A percentile compares a stretch with the other conserved stretches of the same genome.
These are phyloP conservation scores for Athrips mouffetella DNA, from an alignment of 2,888 invertebrate species.

Conservation along the genomic window DNA sequence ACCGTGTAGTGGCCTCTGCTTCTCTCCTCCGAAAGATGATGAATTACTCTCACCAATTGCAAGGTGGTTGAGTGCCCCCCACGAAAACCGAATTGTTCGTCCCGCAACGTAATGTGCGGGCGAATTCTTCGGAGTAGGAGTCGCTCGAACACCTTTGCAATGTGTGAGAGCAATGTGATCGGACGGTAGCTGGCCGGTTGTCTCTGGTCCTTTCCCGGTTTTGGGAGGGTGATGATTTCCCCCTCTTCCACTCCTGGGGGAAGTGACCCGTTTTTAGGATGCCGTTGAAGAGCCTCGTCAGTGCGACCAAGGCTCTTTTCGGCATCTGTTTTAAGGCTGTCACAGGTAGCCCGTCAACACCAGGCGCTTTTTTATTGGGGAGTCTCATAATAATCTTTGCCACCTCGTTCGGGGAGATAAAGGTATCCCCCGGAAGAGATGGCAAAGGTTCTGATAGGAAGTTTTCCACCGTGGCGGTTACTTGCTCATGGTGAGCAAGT, in stretches of 20 bases:
- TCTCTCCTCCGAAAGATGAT: neutral
- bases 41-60: neutral
- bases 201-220: too few relatives aligned
- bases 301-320: neutral
- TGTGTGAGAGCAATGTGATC: too few relatives aligned
- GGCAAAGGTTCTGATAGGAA: neutral
- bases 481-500: neutral
- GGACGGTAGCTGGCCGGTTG: too few relatives aligned
- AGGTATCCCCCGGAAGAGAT: neutral
- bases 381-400: neutral
- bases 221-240: too few relatives aligned
- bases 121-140: too few relatives aligned
- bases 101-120: too few relatives aligned
- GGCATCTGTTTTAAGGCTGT: constrained; percentile 18
- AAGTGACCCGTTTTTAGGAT: constrained; percentile 21
- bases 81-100: neutral
- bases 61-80: neutral
- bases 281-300: constrained; percentile 23
- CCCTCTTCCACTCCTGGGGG: constrained; percentile 13
- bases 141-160: too few relatives aligned
- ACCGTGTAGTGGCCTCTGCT: too few relatives aligned
- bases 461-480: neutral
- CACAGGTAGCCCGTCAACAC: constrained; percentile 1
- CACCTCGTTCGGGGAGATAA: neutral
- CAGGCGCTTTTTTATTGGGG: neutral